phyloP scores from a whole-genome alignment of 2,113 vertebrate species.

The Galbula dea region DNA sequence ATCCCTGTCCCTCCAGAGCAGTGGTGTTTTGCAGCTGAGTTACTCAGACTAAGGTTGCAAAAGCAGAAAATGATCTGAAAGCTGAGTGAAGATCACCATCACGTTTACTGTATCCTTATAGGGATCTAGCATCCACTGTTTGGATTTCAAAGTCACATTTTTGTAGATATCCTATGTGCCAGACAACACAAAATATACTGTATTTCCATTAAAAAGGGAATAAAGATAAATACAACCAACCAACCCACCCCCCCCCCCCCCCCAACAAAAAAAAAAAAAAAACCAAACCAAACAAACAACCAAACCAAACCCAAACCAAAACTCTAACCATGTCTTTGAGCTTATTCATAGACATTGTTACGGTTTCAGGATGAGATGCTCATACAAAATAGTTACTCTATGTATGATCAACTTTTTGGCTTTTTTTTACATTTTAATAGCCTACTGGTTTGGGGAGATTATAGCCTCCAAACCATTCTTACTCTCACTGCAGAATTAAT shows the following conservation, averaged over 20 bases:
- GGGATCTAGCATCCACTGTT: background rate
- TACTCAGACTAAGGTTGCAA: background rate
- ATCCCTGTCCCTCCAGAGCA: background rate
- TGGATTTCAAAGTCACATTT: background rate
- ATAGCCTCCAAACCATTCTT: background rate
- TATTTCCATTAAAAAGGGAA: background rate
- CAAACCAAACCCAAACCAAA: accelerated
- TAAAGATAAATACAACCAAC: background rate
- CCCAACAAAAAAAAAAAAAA: too few species aligned
- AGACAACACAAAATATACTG: background rate
- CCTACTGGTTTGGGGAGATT: background rate
- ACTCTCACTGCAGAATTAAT: background rate
- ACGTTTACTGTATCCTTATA: background rate
- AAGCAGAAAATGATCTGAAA: background rate
- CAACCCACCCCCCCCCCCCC: too few species aligned
- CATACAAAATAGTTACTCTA: background rate
- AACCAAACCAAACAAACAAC: too few species aligned
- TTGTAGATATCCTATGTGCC: background rate
- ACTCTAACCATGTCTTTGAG: background rate
- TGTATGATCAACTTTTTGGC: background rate
- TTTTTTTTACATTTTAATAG: background rate
- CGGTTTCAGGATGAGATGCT: background rate
- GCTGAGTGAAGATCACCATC: background rate
- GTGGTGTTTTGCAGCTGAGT: background rate
- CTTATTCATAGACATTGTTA: background rate